Conservation (phyloP, 2,113 vertebrate species). For the Globicephala melas region DNA sequence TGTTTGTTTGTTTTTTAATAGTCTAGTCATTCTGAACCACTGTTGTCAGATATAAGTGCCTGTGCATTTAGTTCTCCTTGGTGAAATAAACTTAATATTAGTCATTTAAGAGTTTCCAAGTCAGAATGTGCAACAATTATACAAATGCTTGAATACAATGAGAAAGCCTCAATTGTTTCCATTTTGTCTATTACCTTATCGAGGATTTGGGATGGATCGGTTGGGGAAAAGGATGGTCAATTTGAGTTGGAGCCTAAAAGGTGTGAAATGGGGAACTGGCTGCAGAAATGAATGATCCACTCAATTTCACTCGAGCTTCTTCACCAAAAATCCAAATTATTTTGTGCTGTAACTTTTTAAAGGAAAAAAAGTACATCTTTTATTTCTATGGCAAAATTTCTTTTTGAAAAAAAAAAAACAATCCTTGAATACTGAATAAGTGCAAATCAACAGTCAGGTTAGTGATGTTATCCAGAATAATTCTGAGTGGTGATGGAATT, state of each 20-base stretch:
- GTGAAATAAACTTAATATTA: neutral
- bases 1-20: neutral
- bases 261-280: neutral
- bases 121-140: neutral
- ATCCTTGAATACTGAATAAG: neutral
- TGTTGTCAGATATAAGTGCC: neutral
- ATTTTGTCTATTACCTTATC: neutral
- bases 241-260: neutral
- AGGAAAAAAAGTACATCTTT: neutral
- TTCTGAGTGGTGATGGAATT: neutral
- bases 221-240: neutral
- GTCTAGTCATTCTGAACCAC: neutral
- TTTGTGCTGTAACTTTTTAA: neutral
- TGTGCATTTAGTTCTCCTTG: neutral
- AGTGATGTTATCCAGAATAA: neutral
- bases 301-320: neutral
- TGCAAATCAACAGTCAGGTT: neutral
- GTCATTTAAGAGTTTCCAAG: neutral
- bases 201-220: neutral
- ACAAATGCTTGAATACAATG: neutral
- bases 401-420: neutral
- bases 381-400: neutral
- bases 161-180: neutral
- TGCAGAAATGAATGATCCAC: neutral
- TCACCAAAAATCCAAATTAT: neutral